Evolutionary conservation across 2,888 invertebrate species (phyloP).

Genomic region (Hirudinaria manillensis): DNA sequence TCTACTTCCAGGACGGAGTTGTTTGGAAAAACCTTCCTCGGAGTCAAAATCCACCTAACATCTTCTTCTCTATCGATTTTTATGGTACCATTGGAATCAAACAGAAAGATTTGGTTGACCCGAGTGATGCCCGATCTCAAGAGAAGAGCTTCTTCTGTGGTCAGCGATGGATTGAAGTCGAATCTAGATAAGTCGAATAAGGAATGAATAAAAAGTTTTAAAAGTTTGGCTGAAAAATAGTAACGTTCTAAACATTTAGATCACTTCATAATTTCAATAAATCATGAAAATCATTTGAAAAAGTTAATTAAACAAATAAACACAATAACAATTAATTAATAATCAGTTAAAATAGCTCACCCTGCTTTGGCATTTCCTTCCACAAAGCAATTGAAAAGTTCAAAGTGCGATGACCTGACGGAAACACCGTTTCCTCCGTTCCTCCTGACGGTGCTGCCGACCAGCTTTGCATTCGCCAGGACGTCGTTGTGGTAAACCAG

Average conservation of each 20-base stretch:
- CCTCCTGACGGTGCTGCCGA: conserved; percentile 32
- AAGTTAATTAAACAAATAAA: no score
- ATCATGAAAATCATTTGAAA: no score
- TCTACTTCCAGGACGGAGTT: conserved; percentile 11
- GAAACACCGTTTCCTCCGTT: conserved; percentile 69
- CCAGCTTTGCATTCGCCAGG: conserved; percentile 66
- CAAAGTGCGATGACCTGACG: conserved; percentile 68
- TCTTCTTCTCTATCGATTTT: conserved; percentile 22
- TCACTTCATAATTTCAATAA: no score
- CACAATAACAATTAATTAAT: not conserved
- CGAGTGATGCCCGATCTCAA: conserved; percentile 42
- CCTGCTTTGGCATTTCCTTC: conserved; percentile 80
- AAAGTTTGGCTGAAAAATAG: no score
- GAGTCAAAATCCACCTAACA: conserved; percentile 27
- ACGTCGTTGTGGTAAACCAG: conserved; percentile 90
- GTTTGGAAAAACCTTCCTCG: not conserved
- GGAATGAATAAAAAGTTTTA: not conserved
- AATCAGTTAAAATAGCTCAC: no score
- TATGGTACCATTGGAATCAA: conserved; percentile 24
- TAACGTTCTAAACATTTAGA: no score
- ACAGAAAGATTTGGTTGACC: conserved; percentile 22
- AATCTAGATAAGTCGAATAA: conserved; percentile 60
- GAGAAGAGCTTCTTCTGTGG: conserved; percentile 54
- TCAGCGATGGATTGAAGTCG: conserved; percentile 80
- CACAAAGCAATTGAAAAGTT: conserved; percentile 54